phyloP scores from a whole-genome alignment of 1,140 invertebrate species.

The Halesus radiatus region DNA sequence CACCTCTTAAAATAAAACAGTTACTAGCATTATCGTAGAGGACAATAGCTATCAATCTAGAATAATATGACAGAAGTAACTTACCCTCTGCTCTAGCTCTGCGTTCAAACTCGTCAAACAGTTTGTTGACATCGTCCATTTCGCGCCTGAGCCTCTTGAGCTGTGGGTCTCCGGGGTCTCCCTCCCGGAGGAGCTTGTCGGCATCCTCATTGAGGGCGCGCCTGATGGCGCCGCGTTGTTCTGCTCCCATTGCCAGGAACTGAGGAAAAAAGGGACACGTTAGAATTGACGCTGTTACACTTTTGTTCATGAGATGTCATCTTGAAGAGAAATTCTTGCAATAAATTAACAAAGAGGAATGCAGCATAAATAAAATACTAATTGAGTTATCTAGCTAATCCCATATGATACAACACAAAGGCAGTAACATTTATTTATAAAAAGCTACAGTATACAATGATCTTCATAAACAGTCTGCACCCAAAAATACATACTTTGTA shows the following conservation, averaged over 20 bases:
- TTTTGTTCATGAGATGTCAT: too few relatives aligned
- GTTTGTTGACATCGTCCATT: conserved; percentile 94
- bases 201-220: conserved; percentile 97
- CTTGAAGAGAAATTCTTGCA: too few relatives aligned
- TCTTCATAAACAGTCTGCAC: too few relatives aligned
- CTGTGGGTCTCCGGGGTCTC: conserved; percentile 94
- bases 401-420: too few relatives aligned
- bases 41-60: too few relatives aligned
- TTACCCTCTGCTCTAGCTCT: conserved; percentile 84
- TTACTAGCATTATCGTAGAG: too few relatives aligned
- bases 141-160: conserved; percentile 88
- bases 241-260: conserved; percentile 95
- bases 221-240: conserved; percentile 94
- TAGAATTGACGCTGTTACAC: not conserved
- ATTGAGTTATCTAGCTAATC: too few relatives aligned
- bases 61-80: not conserved
- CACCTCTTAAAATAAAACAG: conserved; percentile 51
- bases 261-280: conserved; percentile 63
- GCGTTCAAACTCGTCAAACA: conserved; percentile 95
- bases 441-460: too few relatives aligned
- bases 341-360: too few relatives aligned
- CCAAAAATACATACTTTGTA: too few relatives aligned
- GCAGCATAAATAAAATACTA: too few relatives aligned
- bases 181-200: conserved; percentile 93
- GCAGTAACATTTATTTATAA: too few relatives aligned